These are phyloP conservation scores for Polypedilum pembai DNA, from an alignment of 1,140 invertebrate species.

Conservation along the genomic window DNA sequence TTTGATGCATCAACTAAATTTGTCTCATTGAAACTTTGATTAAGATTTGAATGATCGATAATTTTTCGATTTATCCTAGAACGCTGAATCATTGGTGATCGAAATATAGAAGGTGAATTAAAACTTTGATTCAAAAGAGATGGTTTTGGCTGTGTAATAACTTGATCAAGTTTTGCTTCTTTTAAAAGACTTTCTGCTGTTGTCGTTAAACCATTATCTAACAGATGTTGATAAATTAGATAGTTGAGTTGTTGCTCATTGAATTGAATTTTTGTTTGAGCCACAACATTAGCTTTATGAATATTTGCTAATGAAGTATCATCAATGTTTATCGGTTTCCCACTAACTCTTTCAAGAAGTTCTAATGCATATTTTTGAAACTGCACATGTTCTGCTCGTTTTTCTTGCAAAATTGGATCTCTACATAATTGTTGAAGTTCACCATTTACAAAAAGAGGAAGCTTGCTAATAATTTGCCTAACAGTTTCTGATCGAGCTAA, in stretches of 20 bases:
- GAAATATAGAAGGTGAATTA: conserved; percentile 53
- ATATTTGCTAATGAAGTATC: conserved; percentile 79
- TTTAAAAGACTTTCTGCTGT: conserved; percentile 64
- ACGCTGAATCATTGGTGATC: conserved; percentile 37
- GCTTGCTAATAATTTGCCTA: conserved; percentile 89
- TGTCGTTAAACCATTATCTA: conserved; percentile 63
- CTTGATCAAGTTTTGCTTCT: conserved; percentile 59
- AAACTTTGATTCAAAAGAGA: conserved; percentile 32
- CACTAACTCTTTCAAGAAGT: conserved; percentile 83
- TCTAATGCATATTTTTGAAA: conserved; percentile 94
- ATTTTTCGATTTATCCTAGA: neutral
- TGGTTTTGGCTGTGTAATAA: conserved; percentile 33
- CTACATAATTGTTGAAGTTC: conserved; percentile 90
- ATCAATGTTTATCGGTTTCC: conserved; percentile 76
- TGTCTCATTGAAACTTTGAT: neutral
- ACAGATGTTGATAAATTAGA: conserved; percentile 83
- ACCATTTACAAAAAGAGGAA: conserved; percentile 88
- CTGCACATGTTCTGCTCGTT: conserved; percentile 85
- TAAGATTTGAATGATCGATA: neutral
- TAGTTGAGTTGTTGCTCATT: conserved; percentile 88
- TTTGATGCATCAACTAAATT: neutral
- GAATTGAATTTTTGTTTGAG: conserved; percentile 89
- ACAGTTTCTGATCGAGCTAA: conserved; percentile 86
- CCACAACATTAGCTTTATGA: conserved; percentile 88
- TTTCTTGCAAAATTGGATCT: conserved; percentile 93